Evolutionary conservation across 2,888 invertebrate genomes (phyloP), one percentile per base, ranked within the genome.

Genomic region (Andricus quercusramuli): DNA sequence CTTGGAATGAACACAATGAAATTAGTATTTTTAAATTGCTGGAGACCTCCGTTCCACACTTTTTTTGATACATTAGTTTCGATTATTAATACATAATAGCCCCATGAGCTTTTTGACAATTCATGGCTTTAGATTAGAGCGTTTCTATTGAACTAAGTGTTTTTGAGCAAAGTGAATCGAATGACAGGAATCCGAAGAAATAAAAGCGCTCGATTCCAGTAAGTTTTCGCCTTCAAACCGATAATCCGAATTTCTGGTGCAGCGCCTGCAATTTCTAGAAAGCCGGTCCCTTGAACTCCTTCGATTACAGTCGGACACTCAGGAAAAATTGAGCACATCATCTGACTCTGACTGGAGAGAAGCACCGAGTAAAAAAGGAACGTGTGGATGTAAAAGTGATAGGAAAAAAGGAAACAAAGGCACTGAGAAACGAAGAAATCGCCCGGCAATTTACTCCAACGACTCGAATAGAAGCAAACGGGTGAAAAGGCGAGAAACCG

Each of bases 241-340:
- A 68, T 47, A 68, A 68, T 68, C 68, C 68, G 68, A 68, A 47
- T 68, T 68, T 68, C 68, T 68, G 17, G 13, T 68, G 68, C 68
- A 68, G 41, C 25, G 44, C 44, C 25, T 68, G 47, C 44, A 68
- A 68, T 68, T 47, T 68, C 68, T 47, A 29, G 47, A 47, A 17
- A 17, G 47, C 6, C 47, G 47, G 17, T 47, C 17, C 47, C 47
- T 47, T 47, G 17, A 17, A 47, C 25, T 68, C 13, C 25, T 68
- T 68, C 68, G 68, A 68, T 68, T 47, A 68, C 47, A 68, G 47
- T 44, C 25, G 47, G 25, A 68, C 68, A 68, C 68, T 68, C 68
- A 68, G 47, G 47, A 68, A 67, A 67, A 67, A 67, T 67, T 67
- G 67, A 67, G 67, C 67, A 67, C 67, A 67, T 67, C 67, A 67